These are phyloP conservation scores for Thymelicus sylvestris DNA, from an alignment of 2,888 invertebrate species.

Conservation along the genomic window DNA sequence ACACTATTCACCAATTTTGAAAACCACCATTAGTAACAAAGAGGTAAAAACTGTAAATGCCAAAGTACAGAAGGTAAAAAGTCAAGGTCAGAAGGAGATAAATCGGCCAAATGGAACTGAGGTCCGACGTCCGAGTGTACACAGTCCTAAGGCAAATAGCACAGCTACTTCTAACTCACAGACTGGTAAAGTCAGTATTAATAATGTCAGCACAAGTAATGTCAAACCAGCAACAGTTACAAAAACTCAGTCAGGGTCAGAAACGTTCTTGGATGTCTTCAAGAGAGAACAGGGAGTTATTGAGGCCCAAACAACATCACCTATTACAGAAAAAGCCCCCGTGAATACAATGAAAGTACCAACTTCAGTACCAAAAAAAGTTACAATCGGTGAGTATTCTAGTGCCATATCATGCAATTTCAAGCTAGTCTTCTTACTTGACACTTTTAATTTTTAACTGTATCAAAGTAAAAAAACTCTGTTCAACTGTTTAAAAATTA, in stretches of 20 bases:
- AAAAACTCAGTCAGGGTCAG: conserved; percentile 52
- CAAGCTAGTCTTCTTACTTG: too few relatives aligned
- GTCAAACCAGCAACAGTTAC: conserved; percentile 50
- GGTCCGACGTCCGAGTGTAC: conserved; percentile 54
- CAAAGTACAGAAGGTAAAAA: conserved; percentile 70
- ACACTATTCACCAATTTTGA: conserved; percentile 57
- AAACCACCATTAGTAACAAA: conserved; percentile 47
- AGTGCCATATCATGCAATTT: too few relatives aligned
- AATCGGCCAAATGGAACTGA: conserved; percentile 56
- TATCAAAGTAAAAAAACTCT: too few relatives aligned
- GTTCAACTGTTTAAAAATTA: too few relatives aligned
- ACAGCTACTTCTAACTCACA: conserved; percentile 47
- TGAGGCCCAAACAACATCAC: conserved; percentile 35
- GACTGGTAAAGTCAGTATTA: conserved; percentile 70
- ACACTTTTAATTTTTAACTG: not conserved
- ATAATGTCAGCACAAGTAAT: conserved; percentile 64
- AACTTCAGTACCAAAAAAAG: conserved; percentile 62
- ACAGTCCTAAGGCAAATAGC: conserved; percentile 59
- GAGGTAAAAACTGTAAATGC: conserved; percentile 62
- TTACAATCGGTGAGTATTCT: conserved; percentile 56
- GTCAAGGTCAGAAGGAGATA: conserved; percentile 55
- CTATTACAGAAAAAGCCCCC: conserved; percentile 61
- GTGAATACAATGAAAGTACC: conserved; percentile 54
- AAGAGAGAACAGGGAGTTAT: conserved; percentile 73
- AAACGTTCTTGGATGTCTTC: conserved; percentile 80